Evolutionary conservation across 1,140 invertebrate species (phyloP).

Genomic region (Colletes gigas): DNA sequence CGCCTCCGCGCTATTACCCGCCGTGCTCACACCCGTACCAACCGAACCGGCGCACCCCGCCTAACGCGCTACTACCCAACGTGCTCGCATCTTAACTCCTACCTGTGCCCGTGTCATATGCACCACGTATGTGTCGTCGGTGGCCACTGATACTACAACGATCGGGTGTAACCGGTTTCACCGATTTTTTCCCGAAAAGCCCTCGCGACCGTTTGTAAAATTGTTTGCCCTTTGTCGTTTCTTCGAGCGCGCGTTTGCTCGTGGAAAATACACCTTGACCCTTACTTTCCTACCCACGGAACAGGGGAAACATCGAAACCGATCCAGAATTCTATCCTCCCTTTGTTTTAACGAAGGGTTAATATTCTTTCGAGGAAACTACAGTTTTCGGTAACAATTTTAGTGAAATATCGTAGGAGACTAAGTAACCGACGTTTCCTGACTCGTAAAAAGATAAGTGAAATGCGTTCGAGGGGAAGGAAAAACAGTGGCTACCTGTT

Average conservation of each 20-base stretch:
- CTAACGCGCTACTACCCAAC: constrained; percentile 11
- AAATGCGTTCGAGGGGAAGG: background rate
- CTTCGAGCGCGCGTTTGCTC: background rate
- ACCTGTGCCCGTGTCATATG: constrained; percentile 38
- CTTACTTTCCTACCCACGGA: too few species aligned
- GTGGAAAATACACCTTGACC: background rate
- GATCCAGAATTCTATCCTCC: too few species aligned
- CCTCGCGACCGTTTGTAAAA: constrained; percentile 66
- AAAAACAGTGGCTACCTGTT: background rate
- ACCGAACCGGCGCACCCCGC: constrained; percentile 43
- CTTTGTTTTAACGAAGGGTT: too few species aligned
- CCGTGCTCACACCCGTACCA: constrained; percentile 65
- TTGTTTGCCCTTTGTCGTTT: constrained; percentile 61
- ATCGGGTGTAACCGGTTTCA: constrained; percentile 68
- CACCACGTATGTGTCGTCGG: constrained; percentile 28
- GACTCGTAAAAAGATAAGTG: background rate
- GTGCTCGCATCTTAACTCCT: constrained; percentile 55
- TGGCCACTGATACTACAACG: constrained; percentile 45
- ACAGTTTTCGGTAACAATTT: too few species aligned
- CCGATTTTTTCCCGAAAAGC: constrained; percentile 70
- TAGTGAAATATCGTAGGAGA: background rate
- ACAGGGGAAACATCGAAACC: too few species aligned
- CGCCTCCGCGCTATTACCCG: constrained; percentile 64
- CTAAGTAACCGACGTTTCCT: background rate
- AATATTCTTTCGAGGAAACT: too few species aligned